phyloP scores from a whole-genome alignment of 2,113 vertebrate species.

The Pontoporia blainvillei region DNA sequence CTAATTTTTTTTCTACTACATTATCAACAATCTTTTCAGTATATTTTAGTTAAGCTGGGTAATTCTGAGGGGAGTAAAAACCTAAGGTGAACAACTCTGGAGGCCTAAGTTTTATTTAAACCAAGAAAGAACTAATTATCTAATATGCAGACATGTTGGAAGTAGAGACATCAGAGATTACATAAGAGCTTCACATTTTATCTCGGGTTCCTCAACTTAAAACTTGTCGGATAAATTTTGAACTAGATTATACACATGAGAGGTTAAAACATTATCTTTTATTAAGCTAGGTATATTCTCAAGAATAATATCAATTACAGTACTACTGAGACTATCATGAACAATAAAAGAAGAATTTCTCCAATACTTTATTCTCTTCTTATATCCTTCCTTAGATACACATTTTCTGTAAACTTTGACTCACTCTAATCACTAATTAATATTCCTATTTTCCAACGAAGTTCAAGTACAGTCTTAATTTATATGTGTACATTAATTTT shows the following conservation, averaged over 20 bases:
- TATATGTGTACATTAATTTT: not conserved
- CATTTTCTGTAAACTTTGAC: not conserved
- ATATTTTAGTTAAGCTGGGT: not conserved
- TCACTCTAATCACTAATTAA: not conserved
- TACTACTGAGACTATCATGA: not conserved
- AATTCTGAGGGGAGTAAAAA: not conserved
- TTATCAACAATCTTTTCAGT: not conserved
- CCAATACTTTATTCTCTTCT: not conserved
- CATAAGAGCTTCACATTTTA: not conserved
- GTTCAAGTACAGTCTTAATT: not conserved
- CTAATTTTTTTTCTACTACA: not conserved
- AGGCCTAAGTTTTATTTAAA: conserved; percentile 28
- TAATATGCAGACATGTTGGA: not conserved
- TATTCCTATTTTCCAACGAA: not conserved
- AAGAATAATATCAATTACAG: not conserved
- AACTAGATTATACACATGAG: not conserved
- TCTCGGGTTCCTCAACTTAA: not conserved
- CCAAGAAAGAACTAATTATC: not conserved
- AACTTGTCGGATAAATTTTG: not conserved
- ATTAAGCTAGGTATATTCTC: not conserved
- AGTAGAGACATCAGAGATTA: not conserved
- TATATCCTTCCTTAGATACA: not conserved
- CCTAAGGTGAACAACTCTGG: not conserved
- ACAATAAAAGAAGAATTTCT: not conserved
- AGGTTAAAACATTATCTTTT: not conserved